These are phyloP conservation scores for Cryptocheilus praepositus DNA, from an alignment of 2,888 invertebrate genomes.

Conservation along the genomic window DNA sequence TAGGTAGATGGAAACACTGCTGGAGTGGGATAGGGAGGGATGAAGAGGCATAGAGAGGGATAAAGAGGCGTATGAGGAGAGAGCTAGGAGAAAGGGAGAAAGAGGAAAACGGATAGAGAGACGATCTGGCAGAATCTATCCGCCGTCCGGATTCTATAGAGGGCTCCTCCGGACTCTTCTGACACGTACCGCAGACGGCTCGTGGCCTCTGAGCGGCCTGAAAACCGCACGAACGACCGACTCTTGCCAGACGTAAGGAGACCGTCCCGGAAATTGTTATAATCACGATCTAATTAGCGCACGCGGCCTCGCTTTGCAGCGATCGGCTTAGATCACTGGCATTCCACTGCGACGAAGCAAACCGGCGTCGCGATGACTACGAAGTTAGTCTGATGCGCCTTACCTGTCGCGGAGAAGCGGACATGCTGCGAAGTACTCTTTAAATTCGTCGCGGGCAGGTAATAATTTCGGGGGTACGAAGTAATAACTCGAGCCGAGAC, in stretches of 20 bases:
- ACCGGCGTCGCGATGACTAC: neutral
- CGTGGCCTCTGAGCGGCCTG: slow-evolving; percentile 6
- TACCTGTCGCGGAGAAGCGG: no score
- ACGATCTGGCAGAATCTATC: neutral
- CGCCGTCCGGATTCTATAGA: neutral
- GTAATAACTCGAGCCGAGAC: neutral
- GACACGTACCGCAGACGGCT: slow-evolving; percentile 2
- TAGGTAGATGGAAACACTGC: neutral
- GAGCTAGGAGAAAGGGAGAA: no score
- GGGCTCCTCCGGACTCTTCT: slow-evolving; percentile 25
- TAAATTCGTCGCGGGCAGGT: neutral
- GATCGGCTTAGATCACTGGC: slow-evolving; percentile 10
- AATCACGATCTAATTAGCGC: slow-evolving; percentile 62
- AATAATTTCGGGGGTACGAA: neutral
- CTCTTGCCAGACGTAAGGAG: slow-evolving; percentile 48
- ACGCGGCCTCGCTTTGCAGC: slow-evolving; percentile 1
- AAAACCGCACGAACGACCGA: neutral
- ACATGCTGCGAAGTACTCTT: neutral
- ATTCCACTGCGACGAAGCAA: slow-evolving; percentile 4
- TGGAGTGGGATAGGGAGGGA: slow-evolving; percentile 12
- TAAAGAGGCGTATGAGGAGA: no score
- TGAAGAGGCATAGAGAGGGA: slow-evolving; percentile 5
- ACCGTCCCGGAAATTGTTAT: slow-evolving; percentile 65
- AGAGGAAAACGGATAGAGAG: neutral
- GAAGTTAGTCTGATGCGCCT: neutral